Base-by-base conservation (phyloP, 1,140 invertebrate species). In the Bombus consobrinus region DNA sequence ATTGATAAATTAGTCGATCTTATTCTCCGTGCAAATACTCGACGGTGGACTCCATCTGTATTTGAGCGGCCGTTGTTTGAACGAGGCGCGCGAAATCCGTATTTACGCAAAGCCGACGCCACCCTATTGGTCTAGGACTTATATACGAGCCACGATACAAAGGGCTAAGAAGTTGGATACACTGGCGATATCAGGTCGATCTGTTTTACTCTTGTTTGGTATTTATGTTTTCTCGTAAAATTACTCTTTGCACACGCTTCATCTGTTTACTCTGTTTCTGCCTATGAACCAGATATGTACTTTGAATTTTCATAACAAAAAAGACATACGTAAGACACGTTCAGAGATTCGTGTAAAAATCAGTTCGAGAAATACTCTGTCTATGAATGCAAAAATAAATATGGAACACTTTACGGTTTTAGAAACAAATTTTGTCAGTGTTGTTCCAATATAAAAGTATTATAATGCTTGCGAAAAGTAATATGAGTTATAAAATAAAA, bases 1-100 rank as follows among this genome's bases (percentile, higher is more conserved):
- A 91, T 93, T 87, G 94, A 92, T 93, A 94, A 95, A 95, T 95
- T 94, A 94, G 94, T 93, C 93, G 91, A 94, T 95, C 93, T 93
- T 94, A 94, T 95, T 94, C 94, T 87, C 90, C 85, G 88, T 86
- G 93, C 87, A 95, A 95, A 95, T 91, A 93, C 87, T 92, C 87
- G 87, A 77, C 87, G 81, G 83, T 85, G 90, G 93, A 94, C 93
- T 94, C 94, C 95, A 95, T 95, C 94, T 95, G 95, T 95, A 94
- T 95, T 95, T 95, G 93, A 93, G 91, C 94, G 91, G 87, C 84
- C 88, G 90, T 92, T 95, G 93, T 95, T 95, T 95, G 91, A 95
- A 94, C 93, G 93, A 89, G 87, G 88, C 93, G 94, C 92, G 93
- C 92, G 91, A 95, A 95, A 95, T 95, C 94, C 92, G 92, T 95